Base-by-base conservation (phyloP, 53 echinoderm and acorn worm genomes). In the Apostichopus leukothele region DNA sequence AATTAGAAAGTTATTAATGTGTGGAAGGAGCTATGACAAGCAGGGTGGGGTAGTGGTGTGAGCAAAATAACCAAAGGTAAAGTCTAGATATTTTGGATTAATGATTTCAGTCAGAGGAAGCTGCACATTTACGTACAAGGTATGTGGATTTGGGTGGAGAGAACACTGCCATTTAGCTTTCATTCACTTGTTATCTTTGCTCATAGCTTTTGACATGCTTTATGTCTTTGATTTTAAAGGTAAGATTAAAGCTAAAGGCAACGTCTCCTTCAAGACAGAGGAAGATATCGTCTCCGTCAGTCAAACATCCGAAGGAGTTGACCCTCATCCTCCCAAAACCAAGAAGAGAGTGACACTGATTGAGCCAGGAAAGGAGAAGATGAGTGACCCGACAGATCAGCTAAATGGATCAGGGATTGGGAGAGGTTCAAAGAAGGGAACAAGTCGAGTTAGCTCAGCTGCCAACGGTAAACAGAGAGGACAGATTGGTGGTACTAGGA, bases 341-440 rank as follows among this genome's bases (percentile, higher is more conserved):
- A 94, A 94, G 86, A 94, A 92, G 60, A 90, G 88, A 63, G 94
- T 94, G 61, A 94, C 91, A 0, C 91, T 93, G 55, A 52, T 84
- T 66, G 88, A 91, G 51, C 93, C 93, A 1, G 53, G 79, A 4
- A 79, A 52, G 7, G 79, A 8, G 7, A 79, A 79, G 18, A n/a
- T 50, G 79, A 14, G 50, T 50, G 51, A 5, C 51, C n/a, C 52
- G 8, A 79, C 1, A 51, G 51, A 11, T 16, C 51, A 51, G 2
- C 51, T 6, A 79, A 19, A 7, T 51, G 79, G 52, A 3, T 13
- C 79, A 52, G 50, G 54, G 19, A 51, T 11, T 79, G 79, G 6
- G 7, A 79, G 51, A 79, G 51, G n/a, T 3, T 8, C 52, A 18
- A 53, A 53, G 51, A 79, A 79, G 79, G 51, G 50, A 3, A 52